Base-by-base conservation (phyloP, 37 sponge, comb jelly and placozoan species). In the Agelas oroides region DNA sequence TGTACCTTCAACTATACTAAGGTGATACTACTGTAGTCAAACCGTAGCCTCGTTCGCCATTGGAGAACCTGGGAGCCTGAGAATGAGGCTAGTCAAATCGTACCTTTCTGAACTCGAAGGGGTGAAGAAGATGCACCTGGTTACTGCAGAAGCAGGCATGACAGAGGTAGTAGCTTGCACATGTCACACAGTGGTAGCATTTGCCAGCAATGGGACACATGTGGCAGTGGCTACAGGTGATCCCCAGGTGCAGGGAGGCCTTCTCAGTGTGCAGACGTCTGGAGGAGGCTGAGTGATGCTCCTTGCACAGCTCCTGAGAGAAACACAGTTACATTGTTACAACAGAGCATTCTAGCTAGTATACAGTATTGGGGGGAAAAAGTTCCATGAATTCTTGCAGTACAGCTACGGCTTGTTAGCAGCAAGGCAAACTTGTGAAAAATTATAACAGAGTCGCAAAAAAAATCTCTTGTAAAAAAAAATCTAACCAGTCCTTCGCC, bases 131-230 rank as follows among this genome's bases (percentile, higher is more conserved):
- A 65, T 89, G 90, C 17, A 55, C 76, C 34, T 86, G 63, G 57
- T 72, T 67, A 32, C 56, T 58, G 0, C 75, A 72, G 64, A 92
- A 92, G 63, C 96, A 95, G 69, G 68, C 58, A n/a, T 85, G 74
- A 35, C 96, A 95, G 28, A 95, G 85, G 57, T 56, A 63, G 77
- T 77, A 90, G 55, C 61, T 46, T 19, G 72, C 59, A 58, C 96
- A 95, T 19, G 77, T 67, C 11, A 30, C 63, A 70, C 96, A 95
- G 37, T 70, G 24, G 81, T 90, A 95, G 71, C 89, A 92, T 53
- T 89, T 85, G 30, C 93, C 96, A 14, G 76, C 68, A 12, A 95
- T 84, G 16, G 96, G 96, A 32, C 79, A 77, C 61, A 74, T 63
- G 32, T 70, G 66, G 59, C 96, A 95, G 65, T 78, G 73, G 33